Evolutionary conservation across 2,797 vertebrate species (phyloP).

Genomic region (Pangasius mekongensis): DNA sequence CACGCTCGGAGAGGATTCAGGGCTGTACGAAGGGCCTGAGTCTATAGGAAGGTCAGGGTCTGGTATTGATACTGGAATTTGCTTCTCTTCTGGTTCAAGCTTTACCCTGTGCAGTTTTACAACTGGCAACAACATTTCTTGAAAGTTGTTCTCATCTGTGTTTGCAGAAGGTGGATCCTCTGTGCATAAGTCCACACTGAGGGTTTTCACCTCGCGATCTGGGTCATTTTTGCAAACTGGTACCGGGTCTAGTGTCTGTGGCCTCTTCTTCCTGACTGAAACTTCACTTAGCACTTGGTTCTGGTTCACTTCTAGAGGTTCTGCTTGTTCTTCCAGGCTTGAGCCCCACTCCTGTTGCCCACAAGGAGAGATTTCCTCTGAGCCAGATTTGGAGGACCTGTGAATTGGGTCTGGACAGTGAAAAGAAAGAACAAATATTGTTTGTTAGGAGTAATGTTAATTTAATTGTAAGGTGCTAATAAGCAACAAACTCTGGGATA

Average conservation of each 20-base stretch:
- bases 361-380: constrained; percentile 52
- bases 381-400: constrained; percentile 51
- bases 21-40: constrained; percentile 24
- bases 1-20: constrained; percentile 14
- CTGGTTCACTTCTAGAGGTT: constrained; percentile 48
- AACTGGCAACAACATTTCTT: not conserved
- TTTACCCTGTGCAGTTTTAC: constrained; percentile 61
- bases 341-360: constrained; percentile 49
- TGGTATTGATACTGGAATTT: constrained; percentile 51
- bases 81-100: constrained; percentile 66
- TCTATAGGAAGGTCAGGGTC: constrained; percentile 47
- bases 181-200: not conserved
- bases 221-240: constrained; percentile 47
- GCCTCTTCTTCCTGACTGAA: constrained; percentile 33
- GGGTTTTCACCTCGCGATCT: constrained; percentile 15
- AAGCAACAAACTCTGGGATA: not conserved
- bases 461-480: not conserved
- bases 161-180: constrained; percentile 27
- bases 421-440: not conserved
- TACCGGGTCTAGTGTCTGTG: constrained; percentile 30
- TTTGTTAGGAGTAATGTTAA: not conserved
- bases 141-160: constrained; percentile 1
- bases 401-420: constrained; percentile 52
- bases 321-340: constrained; percentile 47
- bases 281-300: not conserved